A percentile compares a stretch with the other conserved stretches of the same genome.
Conservation (phyloP, 2,888 invertebrate species). For the Caenorhabditis sp. region DNA sequence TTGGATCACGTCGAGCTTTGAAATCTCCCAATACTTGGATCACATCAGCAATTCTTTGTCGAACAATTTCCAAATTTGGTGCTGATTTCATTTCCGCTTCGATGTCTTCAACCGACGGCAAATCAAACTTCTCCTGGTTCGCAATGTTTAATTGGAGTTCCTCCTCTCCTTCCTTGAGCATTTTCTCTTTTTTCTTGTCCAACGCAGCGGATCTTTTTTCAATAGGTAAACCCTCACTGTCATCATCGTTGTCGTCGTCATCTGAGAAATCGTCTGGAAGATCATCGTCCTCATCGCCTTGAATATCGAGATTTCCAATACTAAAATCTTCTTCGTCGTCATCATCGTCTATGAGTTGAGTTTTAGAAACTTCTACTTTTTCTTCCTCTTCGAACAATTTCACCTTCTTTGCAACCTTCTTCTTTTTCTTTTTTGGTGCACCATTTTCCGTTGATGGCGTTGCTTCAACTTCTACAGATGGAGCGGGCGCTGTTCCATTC, state of each 20-base stretch:
- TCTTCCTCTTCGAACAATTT: conserved; percentile 16
- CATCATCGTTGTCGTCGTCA: conserved; percentile 31
- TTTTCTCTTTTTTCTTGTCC: conserved; percentile 38
- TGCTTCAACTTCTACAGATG: not conserved
- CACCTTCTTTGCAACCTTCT: conserved; percentile 23
- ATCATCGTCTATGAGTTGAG: conserved; percentile 17
- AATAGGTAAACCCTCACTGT: conserved; percentile 49
- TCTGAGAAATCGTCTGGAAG: conserved; percentile 39
- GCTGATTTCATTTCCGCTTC: conserved; percentile 58
- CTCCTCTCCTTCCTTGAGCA: conserved; percentile 56
- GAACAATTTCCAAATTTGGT: conserved; percentile 59
- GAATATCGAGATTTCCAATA: conserved; percentile 17
- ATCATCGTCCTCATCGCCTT: conserved; percentile 22
- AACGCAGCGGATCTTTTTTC: conserved; percentile 52
- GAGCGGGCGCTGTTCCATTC: conserved; percentile 1
- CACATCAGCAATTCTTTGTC: conserved; percentile 64
- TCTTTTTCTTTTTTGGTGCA: conserved; percentile 9
- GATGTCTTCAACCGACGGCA: conserved; percentile 64
- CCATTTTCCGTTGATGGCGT: conserved; percentile 10
- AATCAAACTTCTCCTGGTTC: conserved; percentile 46
- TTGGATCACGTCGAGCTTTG: conserved; percentile 55
- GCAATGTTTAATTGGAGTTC: conserved; percentile 65
- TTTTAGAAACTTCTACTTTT: conserved; percentile 3
- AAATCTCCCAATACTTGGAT: conserved; percentile 67
- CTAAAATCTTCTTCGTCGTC: conserved; percentile 19